Evolutionary conservation across 2,113 vertebrate genomes (phyloP).

Genomic region (Seriola aureovittata): DNA sequence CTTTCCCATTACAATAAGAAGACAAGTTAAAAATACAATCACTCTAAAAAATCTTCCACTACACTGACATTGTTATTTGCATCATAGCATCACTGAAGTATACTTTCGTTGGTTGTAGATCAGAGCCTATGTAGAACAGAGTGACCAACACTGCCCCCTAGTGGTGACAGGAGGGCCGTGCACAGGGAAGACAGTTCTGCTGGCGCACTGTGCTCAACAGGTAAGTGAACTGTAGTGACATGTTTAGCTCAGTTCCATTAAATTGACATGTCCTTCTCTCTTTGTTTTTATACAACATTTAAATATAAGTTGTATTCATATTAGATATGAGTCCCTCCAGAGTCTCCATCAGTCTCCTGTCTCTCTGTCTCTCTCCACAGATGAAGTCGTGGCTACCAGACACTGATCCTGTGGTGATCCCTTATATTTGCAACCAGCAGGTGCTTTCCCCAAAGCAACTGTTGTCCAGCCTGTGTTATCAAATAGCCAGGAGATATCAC

Average conservation of each 20-base stretch:
- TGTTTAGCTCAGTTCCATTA: not conserved
- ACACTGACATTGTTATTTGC: not conserved
- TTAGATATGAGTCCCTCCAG: too few relatives aligned
- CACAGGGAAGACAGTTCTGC: slow-evolving; percentile 85
- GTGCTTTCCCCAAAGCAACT: slow-evolving; percentile 60
- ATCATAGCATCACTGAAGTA: not conserved
- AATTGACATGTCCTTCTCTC: not conserved
- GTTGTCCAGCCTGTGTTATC: slow-evolving; percentile 77
- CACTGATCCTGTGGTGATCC: slow-evolving; percentile 76
- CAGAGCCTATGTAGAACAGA: slow-evolving; percentile 77
- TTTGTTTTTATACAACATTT: not conserved
- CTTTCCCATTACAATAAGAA: too few relatives aligned
- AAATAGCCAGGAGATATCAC: slow-evolving; percentile 70
- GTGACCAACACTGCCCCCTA: slow-evolving; percentile 71
- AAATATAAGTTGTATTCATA: not conserved
- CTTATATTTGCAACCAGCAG: slow-evolving; percentile 69
- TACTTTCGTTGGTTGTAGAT: slow-evolving; percentile 50
- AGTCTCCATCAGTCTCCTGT: not conserved
- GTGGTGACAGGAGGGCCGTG: slow-evolving; percentile 83
- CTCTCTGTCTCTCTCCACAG: slow-evolving; percentile 68
- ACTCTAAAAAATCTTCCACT: too few relatives aligned
- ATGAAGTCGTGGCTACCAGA: slow-evolving; percentile 80
- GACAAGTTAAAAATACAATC: too few relatives aligned
- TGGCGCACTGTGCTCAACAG: slow-evolving; percentile 84
- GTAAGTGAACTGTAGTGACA: slow-evolving; percentile 47